A percentile compares a stretch with the other conserved stretches of the same genome.
phyloP scores from a whole-genome alignment of 2,888 invertebrate species.

The Parascotia fuliginaria region DNA sequence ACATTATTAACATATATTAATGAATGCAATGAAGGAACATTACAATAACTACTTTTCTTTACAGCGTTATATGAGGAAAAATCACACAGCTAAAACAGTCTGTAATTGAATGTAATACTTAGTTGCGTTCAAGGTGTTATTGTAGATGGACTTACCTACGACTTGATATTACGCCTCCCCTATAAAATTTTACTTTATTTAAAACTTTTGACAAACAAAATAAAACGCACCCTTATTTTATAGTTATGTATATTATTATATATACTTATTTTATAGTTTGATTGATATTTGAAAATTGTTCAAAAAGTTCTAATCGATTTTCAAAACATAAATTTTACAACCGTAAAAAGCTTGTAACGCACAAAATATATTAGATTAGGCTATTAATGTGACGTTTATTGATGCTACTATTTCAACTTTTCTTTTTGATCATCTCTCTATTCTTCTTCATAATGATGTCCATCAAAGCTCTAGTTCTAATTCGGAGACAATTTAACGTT shows the following conservation, averaged over 20 bases:
- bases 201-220: too few relatives aligned
- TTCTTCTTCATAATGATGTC: background rate
- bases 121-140: background rate
- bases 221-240: too few relatives aligned
- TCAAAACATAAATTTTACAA: background rate
- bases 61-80: background rate
- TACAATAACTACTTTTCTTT: background rate
- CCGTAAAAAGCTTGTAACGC: background rate
- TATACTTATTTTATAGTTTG: too few relatives aligned
- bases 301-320: background rate
- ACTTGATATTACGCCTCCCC: too few relatives aligned
- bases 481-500: conserved; percentile 38
- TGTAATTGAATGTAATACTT: background rate
- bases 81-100: background rate
- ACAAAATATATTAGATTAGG: background rate
- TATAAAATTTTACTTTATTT: too few relatives aligned
- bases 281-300: too few relatives aligned
- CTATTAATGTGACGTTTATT: conserved; percentile 1
- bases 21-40: background rate
- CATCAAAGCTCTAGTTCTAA: conserved; percentile 41
- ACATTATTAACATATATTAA: background rate
- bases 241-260: too few relatives aligned
- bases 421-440: background rate
- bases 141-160: too few relatives aligned
- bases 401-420: background rate